Evolutionary conservation across 2,113 vertebrate genomes (phyloP).

Genomic region (Illadopsis cleaveri): DNA sequence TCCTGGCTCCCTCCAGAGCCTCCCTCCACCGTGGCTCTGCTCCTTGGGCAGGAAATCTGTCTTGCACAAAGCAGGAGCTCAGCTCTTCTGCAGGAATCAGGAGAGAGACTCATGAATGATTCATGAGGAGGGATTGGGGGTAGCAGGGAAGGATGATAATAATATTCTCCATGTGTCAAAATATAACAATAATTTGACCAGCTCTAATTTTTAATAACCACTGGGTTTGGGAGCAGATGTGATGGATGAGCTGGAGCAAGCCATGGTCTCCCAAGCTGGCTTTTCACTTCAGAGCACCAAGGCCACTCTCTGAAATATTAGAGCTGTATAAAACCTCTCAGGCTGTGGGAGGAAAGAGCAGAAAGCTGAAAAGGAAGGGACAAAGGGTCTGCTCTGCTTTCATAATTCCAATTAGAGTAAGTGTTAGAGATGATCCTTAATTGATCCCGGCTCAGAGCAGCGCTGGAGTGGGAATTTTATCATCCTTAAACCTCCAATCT

Average conservation of each 20-base stretch:
- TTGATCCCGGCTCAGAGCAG: neutral
- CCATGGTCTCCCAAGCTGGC: neutral
- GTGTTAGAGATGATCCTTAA: neutral
- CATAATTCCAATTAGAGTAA: neutral
- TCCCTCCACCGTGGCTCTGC: neutral
- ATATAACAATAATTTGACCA: neutral
- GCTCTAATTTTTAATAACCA: slow-evolving; percentile 11
- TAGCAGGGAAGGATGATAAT: neutral
- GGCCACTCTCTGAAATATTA: neutral
- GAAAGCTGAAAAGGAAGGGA: neutral
- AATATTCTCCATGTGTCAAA: neutral
- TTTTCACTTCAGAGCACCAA: neutral
- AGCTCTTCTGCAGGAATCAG: neutral
- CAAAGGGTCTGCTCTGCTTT: neutral
- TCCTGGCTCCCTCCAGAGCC: neutral
- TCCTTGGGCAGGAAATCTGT: neutral
- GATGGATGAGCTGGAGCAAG: slow-evolving; percentile 4
- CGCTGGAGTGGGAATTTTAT: neutral
- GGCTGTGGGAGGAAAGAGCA: neutral
- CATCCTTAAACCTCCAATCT: neutral
- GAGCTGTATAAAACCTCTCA: neutral
- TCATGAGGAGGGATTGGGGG: neutral
- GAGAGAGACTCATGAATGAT: neutral
- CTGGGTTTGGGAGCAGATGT: slow-evolving; percentile 7
- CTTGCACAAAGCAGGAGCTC: neutral